phyloP scores from a whole-genome alignment of 2,888 invertebrate species.

The Acanthacorydalis orientalis region DNA sequence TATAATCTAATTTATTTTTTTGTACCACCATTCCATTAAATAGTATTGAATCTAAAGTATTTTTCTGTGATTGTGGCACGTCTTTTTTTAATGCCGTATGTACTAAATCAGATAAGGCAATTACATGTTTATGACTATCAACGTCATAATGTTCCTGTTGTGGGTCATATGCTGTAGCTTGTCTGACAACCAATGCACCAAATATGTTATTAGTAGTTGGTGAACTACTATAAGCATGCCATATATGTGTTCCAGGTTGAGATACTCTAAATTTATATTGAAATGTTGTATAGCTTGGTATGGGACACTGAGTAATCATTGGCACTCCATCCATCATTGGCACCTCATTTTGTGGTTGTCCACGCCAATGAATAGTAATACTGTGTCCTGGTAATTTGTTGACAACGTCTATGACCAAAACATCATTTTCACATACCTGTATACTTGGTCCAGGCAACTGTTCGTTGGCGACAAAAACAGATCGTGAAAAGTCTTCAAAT shows the following conservation, averaged over 20 bases:
- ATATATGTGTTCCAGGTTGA: conserved; percentile 51
- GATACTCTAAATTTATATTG: conserved; percentile 55
- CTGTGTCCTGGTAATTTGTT: conserved; percentile 53
- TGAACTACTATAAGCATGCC: conserved; percentile 53
- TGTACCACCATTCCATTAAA: conserved; percentile 45
- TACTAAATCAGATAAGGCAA: conserved; percentile 56
- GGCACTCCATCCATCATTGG: conserved; percentile 65
- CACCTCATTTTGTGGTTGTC: conserved; percentile 47
- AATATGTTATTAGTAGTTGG: conserved; percentile 52
- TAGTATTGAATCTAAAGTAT: conserved; percentile 36
- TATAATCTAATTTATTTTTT: conserved; percentile 24
- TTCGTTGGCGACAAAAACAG: conserved; percentile 49
- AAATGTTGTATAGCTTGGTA: conserved; percentile 46
- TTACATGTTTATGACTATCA: conserved; percentile 50
- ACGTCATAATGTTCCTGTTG: conserved; percentile 46
- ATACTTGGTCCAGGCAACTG: conserved; percentile 44
- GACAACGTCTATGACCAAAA: conserved; percentile 52
- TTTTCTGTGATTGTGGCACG: conserved; percentile 24
- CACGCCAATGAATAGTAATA: conserved; percentile 63
- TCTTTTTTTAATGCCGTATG: conserved; percentile 27
- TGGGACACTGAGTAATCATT: conserved; percentile 62
- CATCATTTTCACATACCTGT: conserved; percentile 54
- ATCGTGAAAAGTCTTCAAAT: conserved; percentile 40
- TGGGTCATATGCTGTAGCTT: conserved; percentile 41
- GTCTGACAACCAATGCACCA: conserved; percentile 52